Base-by-base conservation (phyloP, 1,140 invertebrate genomes). In the Caenorhabditis latens region DNA sequence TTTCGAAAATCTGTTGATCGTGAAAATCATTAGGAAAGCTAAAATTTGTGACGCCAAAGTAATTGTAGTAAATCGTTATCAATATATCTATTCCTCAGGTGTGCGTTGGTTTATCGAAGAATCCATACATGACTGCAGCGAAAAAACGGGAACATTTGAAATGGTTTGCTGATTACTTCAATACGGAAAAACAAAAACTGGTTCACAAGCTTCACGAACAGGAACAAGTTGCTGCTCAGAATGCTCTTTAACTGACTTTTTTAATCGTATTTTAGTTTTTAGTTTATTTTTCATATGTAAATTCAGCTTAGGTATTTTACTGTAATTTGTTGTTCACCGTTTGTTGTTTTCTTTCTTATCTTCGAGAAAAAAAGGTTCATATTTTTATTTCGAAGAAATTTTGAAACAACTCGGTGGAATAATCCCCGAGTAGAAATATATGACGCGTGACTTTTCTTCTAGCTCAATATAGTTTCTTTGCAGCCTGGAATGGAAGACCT, bases 101-200 rank as follows among this genome's bases (percentile, higher is more conserved):
- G 0, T 96, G 95, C 90, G 94, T 96, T 0, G 97, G 97, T n/a
- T 94, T 99, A 13, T 97, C 96, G 0, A 97, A 97, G 93, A 99
- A 99, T 94, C 95, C 96, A 7, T 97, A 96, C 92, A 94, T 98
- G 86, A 96, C 95, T 14, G 96, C 96, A 0, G 92, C 96, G 90
- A 95, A 97, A 90, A 98, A 98, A 92, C 94, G 94, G 84, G 96
- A 96, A 24, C 96, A 97, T 91, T 96, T 99, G 48, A 93, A 95
- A 42, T 99, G 97, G 97, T 99, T 96, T 92, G 95, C 94, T 89
- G 94, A 98, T 71, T 99, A 97, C 93, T 99, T 99, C 93, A 94
- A 95, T 89, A 94, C 95, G 21, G 86, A 89, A 75, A 88, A 87
- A 42, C 86, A 88, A 46, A 86, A 86, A 58, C 50, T 84, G 42